Conservation (phyloP, 1,140 invertebrate genomes). For the Atta colombica region DNA sequence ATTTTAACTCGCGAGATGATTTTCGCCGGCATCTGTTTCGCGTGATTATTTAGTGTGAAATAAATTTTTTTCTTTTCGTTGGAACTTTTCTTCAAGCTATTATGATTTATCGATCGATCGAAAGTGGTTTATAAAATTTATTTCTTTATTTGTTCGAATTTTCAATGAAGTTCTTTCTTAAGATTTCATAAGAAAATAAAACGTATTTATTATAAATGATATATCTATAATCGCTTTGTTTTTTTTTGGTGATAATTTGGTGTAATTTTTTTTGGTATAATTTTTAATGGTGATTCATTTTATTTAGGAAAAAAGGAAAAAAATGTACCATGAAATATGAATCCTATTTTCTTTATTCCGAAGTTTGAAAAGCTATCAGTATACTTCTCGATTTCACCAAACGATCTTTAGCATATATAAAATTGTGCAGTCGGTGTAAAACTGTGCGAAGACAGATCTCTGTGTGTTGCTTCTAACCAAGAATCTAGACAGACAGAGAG, state of each 20-base stretch:
- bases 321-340: background rate
- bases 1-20: background rate
- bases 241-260: too few species aligned
- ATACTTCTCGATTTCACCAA: background rate
- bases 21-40: background rate
- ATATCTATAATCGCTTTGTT: background rate
- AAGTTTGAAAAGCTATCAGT: background rate
- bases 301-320: background rate
- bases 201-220: background rate
- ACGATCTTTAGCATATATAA: background rate
- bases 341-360: background rate
- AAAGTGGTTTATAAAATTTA: too few species aligned
- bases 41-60: background rate
- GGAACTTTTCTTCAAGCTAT: too few species aligned
- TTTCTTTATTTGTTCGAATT: background rate
- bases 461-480: background rate
- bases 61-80: background rate
- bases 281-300: background rate
- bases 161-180: background rate
- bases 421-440: background rate
- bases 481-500: background rate
- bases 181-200: background rate
- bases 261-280: too few species aligned
- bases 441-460: background rate
- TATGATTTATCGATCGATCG: too few species aligned